A percentile compares a stretch with the other conserved stretches of the same genome.
These are phyloP conservation scores for Oryzias javanicus DNA, from an alignment of 2,113 vertebrate species.

Conservation along the genomic window DNA sequence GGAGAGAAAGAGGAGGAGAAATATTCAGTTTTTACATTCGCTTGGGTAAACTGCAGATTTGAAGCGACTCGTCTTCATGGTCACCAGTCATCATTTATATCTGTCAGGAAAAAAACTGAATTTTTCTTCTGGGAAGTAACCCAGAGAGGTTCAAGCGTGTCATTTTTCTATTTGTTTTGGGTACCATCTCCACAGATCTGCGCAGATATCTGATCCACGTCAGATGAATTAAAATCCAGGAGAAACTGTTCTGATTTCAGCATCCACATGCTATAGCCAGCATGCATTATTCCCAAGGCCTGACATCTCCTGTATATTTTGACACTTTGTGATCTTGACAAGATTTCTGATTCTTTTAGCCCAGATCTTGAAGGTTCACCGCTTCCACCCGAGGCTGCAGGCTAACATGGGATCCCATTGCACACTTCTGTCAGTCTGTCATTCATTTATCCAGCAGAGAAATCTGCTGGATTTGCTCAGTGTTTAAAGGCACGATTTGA, in stretches of 20 bases:
- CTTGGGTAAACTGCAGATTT: too few species aligned
- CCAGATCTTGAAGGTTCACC: neutral
- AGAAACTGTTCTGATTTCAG: neutral
- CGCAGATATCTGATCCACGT: neutral
- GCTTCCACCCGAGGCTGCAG: constrained; percentile 3
- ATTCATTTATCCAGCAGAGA: neutral
- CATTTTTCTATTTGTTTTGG: too few species aligned
- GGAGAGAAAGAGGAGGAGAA: too few species aligned
- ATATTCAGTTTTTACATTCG: too few species aligned
- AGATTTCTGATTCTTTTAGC: neutral
- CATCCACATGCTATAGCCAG: neutral
- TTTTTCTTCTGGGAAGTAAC: too few species aligned
- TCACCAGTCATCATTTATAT: too few species aligned
- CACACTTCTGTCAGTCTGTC: neutral
- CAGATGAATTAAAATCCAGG: neutral
- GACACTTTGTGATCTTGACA: constrained; percentile 3
- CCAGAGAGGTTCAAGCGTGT: too few species aligned
- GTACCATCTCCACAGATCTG: neutral
- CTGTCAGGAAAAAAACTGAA: too few species aligned
- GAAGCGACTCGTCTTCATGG: too few species aligned
- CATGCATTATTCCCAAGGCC: neutral
- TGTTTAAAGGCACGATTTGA: neutral
- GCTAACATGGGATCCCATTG: neutral
- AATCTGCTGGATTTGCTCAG: neutral
- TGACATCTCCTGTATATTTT: neutral